Base-by-base conservation (phyloP, 2,797 vertebrate genomes). In the Argentina silus region DNA sequence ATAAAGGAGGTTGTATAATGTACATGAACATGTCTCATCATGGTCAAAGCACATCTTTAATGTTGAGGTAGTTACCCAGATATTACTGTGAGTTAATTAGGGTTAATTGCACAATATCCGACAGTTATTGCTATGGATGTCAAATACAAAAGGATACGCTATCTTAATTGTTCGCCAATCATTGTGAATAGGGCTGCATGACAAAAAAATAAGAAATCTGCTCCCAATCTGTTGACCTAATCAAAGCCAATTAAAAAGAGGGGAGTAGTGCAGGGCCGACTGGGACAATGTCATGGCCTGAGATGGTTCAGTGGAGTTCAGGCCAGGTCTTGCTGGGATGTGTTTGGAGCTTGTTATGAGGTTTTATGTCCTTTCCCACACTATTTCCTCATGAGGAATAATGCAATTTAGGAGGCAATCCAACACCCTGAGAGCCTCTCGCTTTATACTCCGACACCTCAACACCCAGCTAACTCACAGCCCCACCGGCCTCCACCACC, bases 51-150 rank as follows among this genome's bases (percentile, higher is more conserved):
- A 81, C 69, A 47, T 63, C 60, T 83, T 76, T 88, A 88, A 90
- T 90, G 83, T 81, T 87, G 73, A 73, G 21, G 82, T 78, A 83
- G 51, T 85, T 88, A 83, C 73, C 78, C 72, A 83, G 89, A 90
- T 91, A 91, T 91, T 85, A 88, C 76, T 80, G 73, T 76, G 83
- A 60, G 9, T 90, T 92, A 91, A 93, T 92, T 87, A 90, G 90
- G 89, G 89, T 86, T 92, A 91, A 92, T 91, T 90, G 88, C 87
- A 88, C 89, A 87, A 89, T 91, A 91, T 79, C 67, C 85, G 69
- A 83, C 75, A 65, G 43, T 81, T 69, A 72, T 23, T 67, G 76
- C 83, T 83, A 89, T 85, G 83, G 75, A 88, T 77, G 89, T 90
- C 85, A 89, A 87, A 85, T 72, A 84, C 68, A 78, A 50, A 50